Conservation (phyloP, 2,888 invertebrate genomes). For the Crepidodera aurea region DNA sequence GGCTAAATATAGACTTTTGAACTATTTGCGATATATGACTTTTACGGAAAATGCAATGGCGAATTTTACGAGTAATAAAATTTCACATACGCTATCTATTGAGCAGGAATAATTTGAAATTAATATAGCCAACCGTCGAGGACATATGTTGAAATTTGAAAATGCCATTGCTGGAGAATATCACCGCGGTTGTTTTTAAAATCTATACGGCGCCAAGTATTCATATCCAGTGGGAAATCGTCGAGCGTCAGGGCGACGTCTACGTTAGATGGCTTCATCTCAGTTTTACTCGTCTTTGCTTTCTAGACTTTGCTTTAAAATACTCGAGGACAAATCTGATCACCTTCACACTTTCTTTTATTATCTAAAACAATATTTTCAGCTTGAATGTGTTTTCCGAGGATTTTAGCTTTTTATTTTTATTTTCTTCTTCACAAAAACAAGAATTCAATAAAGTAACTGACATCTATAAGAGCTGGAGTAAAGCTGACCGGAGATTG, state of each 20-base stretch:
- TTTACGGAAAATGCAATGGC: slow-evolving; percentile 3
- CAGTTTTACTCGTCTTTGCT: slow-evolving; percentile 10
- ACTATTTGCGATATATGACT: neutral
- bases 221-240: slow-evolving; percentile 26
- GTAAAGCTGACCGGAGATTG: too few species aligned
- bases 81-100: slow-evolving; percentile 5
- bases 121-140: slow-evolving; percentile 11
- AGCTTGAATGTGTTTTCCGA: slow-evolving; percentile 5
- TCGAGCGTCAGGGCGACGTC: slow-evolving; percentile 23
- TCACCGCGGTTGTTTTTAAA: slow-evolving; percentile 29
- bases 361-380: slow-evolving; percentile 17
- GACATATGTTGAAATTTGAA: slow-evolving; percentile 27
- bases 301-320: slow-evolving; percentile 11
- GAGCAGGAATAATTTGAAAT: slow-evolving; percentile 17
- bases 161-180: slow-evolving; percentile 28
- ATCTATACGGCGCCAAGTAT: slow-evolving; percentile 31
- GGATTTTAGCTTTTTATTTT: slow-evolving; percentile 10
- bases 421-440: neutral
- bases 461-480: too few species aligned
- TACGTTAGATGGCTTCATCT: slow-evolving; percentile 8
- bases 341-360: slow-evolving; percentile 15
- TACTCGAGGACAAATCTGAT: slow-evolving; percentile 9
- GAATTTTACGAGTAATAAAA: slow-evolving; percentile 19
- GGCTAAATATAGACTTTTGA: neutral
- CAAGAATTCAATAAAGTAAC: slow-evolving; percentile 2